Evolutionary conservation across 2,113 vertebrate species (phyloP).

Genomic region (Anolis sagrei): DNA sequence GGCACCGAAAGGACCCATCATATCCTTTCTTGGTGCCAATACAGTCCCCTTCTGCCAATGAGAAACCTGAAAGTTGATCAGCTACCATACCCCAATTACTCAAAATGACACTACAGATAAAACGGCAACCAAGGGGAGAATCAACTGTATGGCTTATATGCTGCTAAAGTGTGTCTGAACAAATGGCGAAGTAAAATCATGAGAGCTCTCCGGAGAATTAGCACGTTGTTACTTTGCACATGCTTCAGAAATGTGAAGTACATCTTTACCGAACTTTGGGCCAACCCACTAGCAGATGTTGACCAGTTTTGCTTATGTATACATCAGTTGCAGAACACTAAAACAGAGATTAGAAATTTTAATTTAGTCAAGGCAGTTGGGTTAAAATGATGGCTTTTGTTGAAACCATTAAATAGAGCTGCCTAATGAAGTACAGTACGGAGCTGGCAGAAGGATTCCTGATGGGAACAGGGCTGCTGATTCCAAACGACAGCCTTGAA

Average conservation of each 20-base stretch:
- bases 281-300: constrained; percentile 88
- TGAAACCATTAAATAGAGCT: constrained; percentile 86
- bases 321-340: constrained; percentile 87
- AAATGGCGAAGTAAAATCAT: constrained; percentile 91
- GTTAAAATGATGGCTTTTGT: constrained; percentile 88
- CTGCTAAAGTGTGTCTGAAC: constrained; percentile 89
- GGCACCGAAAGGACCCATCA: constrained; percentile 84
- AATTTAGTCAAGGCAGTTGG: constrained; percentile 89
- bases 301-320: constrained; percentile 85
- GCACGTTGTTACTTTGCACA: constrained; percentile 85
- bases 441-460: constrained; percentile 77
- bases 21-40: constrained; percentile 85
- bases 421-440: constrained; percentile 86
- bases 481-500: constrained; percentile 76
- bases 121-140: constrained; percentile 97
- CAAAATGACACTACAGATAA: constrained; percentile 91
- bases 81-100: constrained; percentile 91
- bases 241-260: constrained; percentile 86
- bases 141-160: constrained; percentile 86
- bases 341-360: constrained; percentile 89
- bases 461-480: constrained; percentile 69
- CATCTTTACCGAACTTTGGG: constrained; percentile 85
- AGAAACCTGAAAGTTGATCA: constrained; percentile 91
- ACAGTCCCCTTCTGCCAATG: constrained; percentile 86
- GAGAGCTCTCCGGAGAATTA: constrained; percentile 83